Evolutionary conservation across 2,888 invertebrate genomes (phyloP).

Genomic region (Polydrusus tereticollis): DNA sequence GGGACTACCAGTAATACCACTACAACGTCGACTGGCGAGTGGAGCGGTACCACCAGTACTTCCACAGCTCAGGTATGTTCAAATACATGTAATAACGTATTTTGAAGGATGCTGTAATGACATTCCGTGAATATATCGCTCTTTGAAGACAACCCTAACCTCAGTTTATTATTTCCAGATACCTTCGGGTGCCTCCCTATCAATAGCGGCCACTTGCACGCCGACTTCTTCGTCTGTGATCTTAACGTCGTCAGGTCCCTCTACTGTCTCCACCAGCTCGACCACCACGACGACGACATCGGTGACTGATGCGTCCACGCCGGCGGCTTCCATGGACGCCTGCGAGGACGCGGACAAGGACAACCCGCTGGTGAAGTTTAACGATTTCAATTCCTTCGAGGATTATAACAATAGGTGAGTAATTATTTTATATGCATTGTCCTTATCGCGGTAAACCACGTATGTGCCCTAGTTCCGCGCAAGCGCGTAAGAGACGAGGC

Average conservation of each 20-base stretch:
- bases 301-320: background rate
- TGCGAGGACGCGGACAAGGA: conserved; percentile 39
- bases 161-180: conserved; percentile 11
- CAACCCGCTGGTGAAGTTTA: conserved; percentile 50
- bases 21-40: conserved; percentile 23
- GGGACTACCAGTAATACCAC: conserved; percentile 51
- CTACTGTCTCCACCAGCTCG: conserved; percentile 10
- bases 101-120: too few species aligned
- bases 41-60: conserved; percentile 50
- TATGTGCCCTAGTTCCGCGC: background rate
- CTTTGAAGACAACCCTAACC: too few species aligned
- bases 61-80: conserved; percentile 37
- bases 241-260: conserved; percentile 27
- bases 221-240: conserved; percentile 43
- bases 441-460: background rate
- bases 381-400: conserved; percentile 57
- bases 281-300: conserved; percentile 20
- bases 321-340: conserved; percentile 40
- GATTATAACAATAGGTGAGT: conserved; percentile 52
- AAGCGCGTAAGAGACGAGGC: too few species aligned
- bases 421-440: background rate
- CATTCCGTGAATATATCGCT: too few species aligned
- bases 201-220: conserved; percentile 12
- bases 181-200: conserved; percentile 5
- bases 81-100: too few species aligned